Evolutionary conservation across 2,797 vertebrate genomes (phyloP), one percentile per base, ranked within the genome.

Genomic region (Sebastes iracundus): DNA sequence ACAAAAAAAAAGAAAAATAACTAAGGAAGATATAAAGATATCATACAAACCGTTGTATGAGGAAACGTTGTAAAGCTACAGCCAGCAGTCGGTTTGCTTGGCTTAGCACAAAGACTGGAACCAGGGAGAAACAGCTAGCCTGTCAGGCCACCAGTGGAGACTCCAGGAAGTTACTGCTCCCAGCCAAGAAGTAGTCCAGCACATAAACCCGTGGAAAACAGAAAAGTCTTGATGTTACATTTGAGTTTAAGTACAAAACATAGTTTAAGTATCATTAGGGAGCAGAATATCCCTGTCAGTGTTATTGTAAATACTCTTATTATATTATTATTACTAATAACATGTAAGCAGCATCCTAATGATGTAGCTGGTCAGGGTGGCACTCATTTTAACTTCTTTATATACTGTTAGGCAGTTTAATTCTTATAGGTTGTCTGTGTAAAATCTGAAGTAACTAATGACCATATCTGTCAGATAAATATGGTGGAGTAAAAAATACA

Each of bases 351-450:
- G 11, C 1, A 61, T 28, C 42, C 28, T 16, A 61, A 49, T 22
- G 42, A 46, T 46, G 42, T 46, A 46, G 42, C 42, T 46, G 42
- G 42, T 46, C 42, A 46, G 16, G 38, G 14, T 42, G 38, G 38
- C 14, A 42, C 13, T 42, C 0, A 0, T 16, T 42, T 42, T 0
- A 42, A 42, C 38, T 20, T 18, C 9, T 35, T 35, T 56, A 35
- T 35, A 18, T 35, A 27, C 22, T 58, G 22, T 20, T 66, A 42
- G 38, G 16, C 27, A 69, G 8, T 23, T 55, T 23, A 55, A 10
- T 53, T 8, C 1, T 27, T 35, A 30, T 22, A 32, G 1, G 13
- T 32, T 49, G 38, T 20, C 13, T 16, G 9, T 62, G 38, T 20
- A 23, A 53, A 35, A 23, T 63, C 13, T 35, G 16, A 61, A 18